Evolutionary conservation across 2,797 vertebrate species (phyloP), one percentile per base, ranked within the genome.

Genomic region (Trachops cirrhosus): DNA sequence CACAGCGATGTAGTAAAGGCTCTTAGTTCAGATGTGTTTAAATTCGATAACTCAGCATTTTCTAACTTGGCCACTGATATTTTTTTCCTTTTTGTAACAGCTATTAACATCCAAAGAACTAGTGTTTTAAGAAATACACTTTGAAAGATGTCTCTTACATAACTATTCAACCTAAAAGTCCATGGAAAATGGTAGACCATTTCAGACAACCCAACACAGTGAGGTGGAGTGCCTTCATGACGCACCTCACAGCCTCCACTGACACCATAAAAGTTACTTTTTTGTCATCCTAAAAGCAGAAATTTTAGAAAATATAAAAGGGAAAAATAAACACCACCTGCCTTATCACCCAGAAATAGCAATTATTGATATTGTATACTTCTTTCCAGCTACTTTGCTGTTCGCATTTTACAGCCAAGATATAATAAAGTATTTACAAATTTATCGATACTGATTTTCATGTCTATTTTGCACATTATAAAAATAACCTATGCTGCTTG

Each of bases 381-480:
- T 89, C n/a, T 80, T 79, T 74, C 22, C 8, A 84, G 9, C 39
- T 18, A 26, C 78, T 92, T 83, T 37, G 18, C 44, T 77, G 2
- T 84, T 86, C 29, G 84, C 19, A 57, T 83, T 87, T 95, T 96
- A 64, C 86, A 91, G 84, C 3, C n/a, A 32, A 71, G 26, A 59
- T 59, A 67, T 46, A 78, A 75, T 57, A 57, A 92, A 88, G 73
- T 48, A n/a, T 48, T 67, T n/a, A 46, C 8, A 57, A 19, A 59
- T 44, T 44, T 75, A 8, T 50, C 59, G 57, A 75, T 41, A 24
- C 6, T 62, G 48, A 67, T 83, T 57, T 87, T 96, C 11, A 75
- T 26, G 26, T 57, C 50, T 67, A 48, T 46, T 94, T 82, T 70
- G 7, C 21, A 59, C 0, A 71, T 73, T 70, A 50, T 71, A 50